Percentiles rank a stretch among this genome's conserved stretches.
Conservation (phyloP, 1,140 invertebrate species). For the Tetramorium simillimum region DNA sequence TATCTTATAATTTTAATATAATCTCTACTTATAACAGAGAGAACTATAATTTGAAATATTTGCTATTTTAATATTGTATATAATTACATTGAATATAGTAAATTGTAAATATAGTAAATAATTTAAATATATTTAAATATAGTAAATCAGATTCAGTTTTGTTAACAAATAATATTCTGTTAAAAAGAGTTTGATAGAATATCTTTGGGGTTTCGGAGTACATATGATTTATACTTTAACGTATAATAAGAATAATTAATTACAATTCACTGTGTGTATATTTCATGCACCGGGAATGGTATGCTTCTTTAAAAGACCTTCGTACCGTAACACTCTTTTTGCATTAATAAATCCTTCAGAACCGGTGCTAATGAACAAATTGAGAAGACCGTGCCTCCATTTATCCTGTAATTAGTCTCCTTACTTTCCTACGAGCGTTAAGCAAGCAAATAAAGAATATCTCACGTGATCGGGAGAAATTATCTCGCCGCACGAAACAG, state of each 20-base stretch:
- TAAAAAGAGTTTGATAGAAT: not conserved
- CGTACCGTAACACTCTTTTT: not conserved
- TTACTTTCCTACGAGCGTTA: constrained; percentile 13
- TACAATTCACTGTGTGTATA: not conserved
- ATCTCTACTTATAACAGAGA: too few species aligned
- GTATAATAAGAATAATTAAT: constrained; percentile 1
- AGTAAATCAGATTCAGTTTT: not conserved
- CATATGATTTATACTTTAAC: not conserved
- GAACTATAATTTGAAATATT: not conserved
- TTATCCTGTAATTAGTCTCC: constrained; percentile 29
- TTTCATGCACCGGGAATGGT: not conserved
- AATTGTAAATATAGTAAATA: not conserved
- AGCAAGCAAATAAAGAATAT: constrained; percentile 33
- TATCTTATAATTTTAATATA: not conserved
- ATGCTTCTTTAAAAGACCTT: not conserved
- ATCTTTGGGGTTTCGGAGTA: not conserved
- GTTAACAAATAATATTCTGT: not conserved
- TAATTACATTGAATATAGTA: not conserved
- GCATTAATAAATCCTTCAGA: constrained; percentile 2
- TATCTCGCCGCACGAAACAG: constrained; percentile 26
- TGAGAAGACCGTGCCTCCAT: not conserved
- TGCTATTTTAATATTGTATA: not conserved
- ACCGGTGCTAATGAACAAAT: not conserved
- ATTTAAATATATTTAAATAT: not conserved
- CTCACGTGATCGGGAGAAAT: constrained; percentile 41